Evolutionary conservation across 2,888 invertebrate species (phyloP).

Genomic region (Diploptera punctata): DNA sequence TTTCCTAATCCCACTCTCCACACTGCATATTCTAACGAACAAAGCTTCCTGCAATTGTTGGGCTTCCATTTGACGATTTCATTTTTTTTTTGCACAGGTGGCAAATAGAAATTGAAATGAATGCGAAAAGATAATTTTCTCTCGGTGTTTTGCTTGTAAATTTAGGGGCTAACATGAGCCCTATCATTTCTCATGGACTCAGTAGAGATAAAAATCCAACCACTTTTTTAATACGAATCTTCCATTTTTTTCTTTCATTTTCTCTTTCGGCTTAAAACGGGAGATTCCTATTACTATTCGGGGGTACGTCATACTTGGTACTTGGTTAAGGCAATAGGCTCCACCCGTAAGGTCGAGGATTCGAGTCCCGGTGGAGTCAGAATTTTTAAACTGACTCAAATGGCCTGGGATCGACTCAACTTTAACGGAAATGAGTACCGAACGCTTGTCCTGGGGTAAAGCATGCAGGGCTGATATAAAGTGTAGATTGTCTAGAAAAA

Average conservation of each 20-base stretch:
- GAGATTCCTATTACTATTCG: too few relatives aligned
- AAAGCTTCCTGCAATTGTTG: conserved; percentile 6
- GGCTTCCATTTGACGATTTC: conserved; percentile 6
- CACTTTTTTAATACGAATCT: not conserved
- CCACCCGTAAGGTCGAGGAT: too few relatives aligned
- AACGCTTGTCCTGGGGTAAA: too few relatives aligned
- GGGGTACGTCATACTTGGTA: too few relatives aligned
- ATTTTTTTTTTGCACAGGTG: conserved; percentile 23
- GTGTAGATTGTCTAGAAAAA: too few relatives aligned
- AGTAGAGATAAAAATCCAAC: not conserved
- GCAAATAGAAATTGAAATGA: conserved; percentile 24
- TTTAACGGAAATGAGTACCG: too few relatives aligned
- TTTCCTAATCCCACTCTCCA: conserved; percentile 11
- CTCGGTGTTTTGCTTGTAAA: conserved; percentile 28
- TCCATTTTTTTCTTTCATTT: not conserved
- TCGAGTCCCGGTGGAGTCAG: too few relatives aligned
- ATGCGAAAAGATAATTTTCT: conserved; percentile 28
- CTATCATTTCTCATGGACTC: conserved; percentile 28
- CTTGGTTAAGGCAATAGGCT: too few relatives aligned
- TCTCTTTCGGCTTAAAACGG: not conserved
- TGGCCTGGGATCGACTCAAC: too few relatives aligned
- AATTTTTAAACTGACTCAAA: too few relatives aligned
- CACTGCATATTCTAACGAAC: conserved; percentile 20
- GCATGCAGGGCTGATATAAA: too few relatives aligned
- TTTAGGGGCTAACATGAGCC: conserved; percentile 11